phyloP scores from a whole-genome alignment of 1,140 invertebrate genomes.

The Hycleus phaleratus region DNA sequence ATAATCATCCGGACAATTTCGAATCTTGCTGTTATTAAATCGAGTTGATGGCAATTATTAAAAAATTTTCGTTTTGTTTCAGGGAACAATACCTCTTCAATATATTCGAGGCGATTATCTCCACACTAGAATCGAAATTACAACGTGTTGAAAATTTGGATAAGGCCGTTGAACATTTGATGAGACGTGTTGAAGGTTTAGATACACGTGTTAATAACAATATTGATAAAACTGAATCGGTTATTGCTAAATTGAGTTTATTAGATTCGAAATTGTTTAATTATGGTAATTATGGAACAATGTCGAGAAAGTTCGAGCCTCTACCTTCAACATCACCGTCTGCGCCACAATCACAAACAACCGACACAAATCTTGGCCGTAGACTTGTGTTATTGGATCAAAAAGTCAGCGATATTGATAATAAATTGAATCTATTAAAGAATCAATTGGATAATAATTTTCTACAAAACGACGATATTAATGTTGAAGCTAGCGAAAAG shows the following conservation, averaged over 20 bases:
- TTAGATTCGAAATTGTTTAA: constrained; percentile 64
- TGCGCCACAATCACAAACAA: not conserved
- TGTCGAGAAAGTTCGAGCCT: not conserved
- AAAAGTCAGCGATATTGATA: constrained; percentile 73
- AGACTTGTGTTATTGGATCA: constrained; percentile 63
- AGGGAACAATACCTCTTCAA: constrained; percentile 84
- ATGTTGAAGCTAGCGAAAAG: constrained; percentile 76
- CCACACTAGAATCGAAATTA: constrained; percentile 76
- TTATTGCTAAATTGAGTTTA: constrained; percentile 63
- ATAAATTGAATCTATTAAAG: constrained; percentile 67
- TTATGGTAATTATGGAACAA: not conserved
- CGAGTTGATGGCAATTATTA: no score
- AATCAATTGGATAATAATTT: constrained; percentile 76
- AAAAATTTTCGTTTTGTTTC: constrained; percentile 43
- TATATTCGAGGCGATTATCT: constrained; percentile 81
- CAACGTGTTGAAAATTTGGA: constrained; percentile 80
- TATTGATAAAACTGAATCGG: constrained; percentile 73
- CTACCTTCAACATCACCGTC: constrained; percentile 15
- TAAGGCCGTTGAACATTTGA: constrained; percentile 75
- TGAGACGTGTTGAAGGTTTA: constrained; percentile 70
- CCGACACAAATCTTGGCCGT: constrained; percentile 45
- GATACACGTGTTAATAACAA: constrained; percentile 74
- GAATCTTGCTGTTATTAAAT: no score
- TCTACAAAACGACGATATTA: constrained; percentile 68
- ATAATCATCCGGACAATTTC: no score